Conservation (phyloP, 2,113 vertebrate genomes). For the Poeciliopsis retropinna region DNA sequence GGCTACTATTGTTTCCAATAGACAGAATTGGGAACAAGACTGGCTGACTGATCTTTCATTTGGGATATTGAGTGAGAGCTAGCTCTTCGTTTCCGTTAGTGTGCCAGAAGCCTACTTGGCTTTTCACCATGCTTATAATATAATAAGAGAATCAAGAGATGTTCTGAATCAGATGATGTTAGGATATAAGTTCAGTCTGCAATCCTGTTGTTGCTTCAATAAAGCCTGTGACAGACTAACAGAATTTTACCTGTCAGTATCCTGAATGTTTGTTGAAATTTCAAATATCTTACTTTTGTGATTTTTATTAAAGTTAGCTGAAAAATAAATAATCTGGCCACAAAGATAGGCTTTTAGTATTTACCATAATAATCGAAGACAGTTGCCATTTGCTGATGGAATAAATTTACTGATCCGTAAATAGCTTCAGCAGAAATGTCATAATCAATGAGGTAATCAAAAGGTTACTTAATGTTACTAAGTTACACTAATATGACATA, state of each 20-base stretch:
- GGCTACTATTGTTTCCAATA: too few species aligned
- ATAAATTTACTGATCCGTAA: neutral
- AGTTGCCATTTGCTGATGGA: neutral
- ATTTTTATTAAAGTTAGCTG: neutral
- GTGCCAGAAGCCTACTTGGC: too few species aligned
- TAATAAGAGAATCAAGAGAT: too few species aligned
- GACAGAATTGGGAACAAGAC: too few species aligned
- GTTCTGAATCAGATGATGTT: neutral
- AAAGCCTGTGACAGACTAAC: neutral
- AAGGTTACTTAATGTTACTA: too few species aligned
- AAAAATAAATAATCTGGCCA: constrained; percentile 5
- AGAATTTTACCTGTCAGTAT: neutral
- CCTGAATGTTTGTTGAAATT: neutral
- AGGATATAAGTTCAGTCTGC: neutral
- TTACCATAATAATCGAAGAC: constrained; percentile 1
- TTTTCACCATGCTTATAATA: too few species aligned
- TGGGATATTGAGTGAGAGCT: too few species aligned
- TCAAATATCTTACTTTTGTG: neutral
- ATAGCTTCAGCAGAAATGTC: too few species aligned
- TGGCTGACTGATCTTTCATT: too few species aligned
- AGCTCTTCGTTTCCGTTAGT: too few species aligned
- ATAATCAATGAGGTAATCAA: too few species aligned
- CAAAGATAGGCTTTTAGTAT: neutral
- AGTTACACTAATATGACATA: too few species aligned
- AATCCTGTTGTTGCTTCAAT: neutral